Evolutionary conservation across 1,140 invertebrate species (phyloP).

Genomic region (Pseudobourletiella spinata): DNA sequence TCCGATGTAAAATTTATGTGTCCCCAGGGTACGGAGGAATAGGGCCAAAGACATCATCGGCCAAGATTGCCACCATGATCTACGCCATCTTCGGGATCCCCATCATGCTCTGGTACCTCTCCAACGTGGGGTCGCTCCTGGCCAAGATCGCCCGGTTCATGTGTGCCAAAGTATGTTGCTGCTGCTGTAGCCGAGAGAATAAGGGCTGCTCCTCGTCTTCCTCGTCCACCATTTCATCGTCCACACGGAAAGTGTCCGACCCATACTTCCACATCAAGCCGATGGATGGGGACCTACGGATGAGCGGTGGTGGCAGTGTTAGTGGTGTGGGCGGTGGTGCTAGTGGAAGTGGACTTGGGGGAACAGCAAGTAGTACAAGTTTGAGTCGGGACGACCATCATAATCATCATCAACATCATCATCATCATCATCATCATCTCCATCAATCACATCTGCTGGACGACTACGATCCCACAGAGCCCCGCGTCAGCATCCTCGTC

Average conservation of each 20-base stretch:
- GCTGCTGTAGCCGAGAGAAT: slow-evolving; percentile 30
- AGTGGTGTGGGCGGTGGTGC: neutral
- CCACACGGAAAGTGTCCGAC: slow-evolving; percentile 24
- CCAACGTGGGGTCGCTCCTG: slow-evolving; percentile 38
- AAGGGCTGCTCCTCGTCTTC: slow-evolving; percentile 2
- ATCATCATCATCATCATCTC: neutral
- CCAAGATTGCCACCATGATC: slow-evolving; percentile 39
- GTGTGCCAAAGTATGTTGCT: slow-evolving; percentile 45
- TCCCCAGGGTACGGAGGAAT: slow-evolving; percentile 38
- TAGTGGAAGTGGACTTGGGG: too few relatives aligned
- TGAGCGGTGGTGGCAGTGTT: neutral
- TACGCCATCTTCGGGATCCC: slow-evolving; percentile 39
- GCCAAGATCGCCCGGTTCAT: slow-evolving; percentile 44
- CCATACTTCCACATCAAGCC: slow-evolving; percentile 33
- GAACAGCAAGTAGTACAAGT: slow-evolving; percentile 1
- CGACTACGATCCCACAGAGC: slow-evolving; percentile 9
- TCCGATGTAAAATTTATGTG: slow-evolving; percentile 20
- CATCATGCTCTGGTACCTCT: slow-evolving; percentile 39
- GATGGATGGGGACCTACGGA: slow-evolving; percentile 18
- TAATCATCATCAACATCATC: slow-evolving; percentile 1
- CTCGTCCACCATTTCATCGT: slow-evolving; percentile 17
- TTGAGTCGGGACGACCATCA: neutral
- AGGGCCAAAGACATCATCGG: slow-evolving; percentile 38
- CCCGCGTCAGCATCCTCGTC: slow-evolving; percentile 34
- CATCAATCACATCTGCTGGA: neutral